Evolutionary conservation across 2,113 vertebrate genomes (phyloP).

Genomic region (Elephas maximus): DNA sequence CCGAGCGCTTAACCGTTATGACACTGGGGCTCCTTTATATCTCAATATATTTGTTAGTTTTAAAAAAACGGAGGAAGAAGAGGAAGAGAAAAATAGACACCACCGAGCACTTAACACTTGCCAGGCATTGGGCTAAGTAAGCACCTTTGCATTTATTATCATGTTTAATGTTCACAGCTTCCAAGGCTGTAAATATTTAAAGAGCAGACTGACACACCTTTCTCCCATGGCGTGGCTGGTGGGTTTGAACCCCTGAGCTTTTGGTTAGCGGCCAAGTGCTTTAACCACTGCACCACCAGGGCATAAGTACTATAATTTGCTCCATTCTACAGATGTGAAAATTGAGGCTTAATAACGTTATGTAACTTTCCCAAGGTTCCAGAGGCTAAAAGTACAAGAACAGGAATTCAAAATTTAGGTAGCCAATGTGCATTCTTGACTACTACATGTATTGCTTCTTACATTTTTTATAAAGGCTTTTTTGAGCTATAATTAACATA

Average conservation of each 20-base stretch:
- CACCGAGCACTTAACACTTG: neutral
- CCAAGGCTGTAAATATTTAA: too few species aligned
- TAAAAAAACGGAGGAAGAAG: neutral
- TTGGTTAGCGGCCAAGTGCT: too few species aligned
- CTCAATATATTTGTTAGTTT: neutral
- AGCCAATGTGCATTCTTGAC: neutral
- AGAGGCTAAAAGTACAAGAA: neutral
- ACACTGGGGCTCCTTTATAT: too few species aligned
- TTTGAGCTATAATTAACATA: slow-evolving; percentile 28
- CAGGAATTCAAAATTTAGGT: neutral
- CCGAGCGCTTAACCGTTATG: neutral
- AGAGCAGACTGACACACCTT: too few species aligned
- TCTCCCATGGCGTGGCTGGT: too few species aligned
- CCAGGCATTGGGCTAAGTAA: neutral
- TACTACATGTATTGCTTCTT: neutral
- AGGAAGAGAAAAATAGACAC: slow-evolving; percentile 3
- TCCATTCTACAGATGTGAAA: slow-evolving; percentile 31
- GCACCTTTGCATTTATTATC: neutral
- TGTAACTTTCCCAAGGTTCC: neutral
- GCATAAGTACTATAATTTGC: neutral
- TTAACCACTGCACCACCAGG: too few species aligned
- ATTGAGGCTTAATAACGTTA: neutral
- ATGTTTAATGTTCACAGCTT: slow-evolving; percentile 16
- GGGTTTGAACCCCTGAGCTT: too few species aligned
- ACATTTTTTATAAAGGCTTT: neutral